These are phyloP conservation scores for Myotis daubentonii DNA, from an alignment of 2,797 vertebrate species.

Conservation along the genomic window DNA sequence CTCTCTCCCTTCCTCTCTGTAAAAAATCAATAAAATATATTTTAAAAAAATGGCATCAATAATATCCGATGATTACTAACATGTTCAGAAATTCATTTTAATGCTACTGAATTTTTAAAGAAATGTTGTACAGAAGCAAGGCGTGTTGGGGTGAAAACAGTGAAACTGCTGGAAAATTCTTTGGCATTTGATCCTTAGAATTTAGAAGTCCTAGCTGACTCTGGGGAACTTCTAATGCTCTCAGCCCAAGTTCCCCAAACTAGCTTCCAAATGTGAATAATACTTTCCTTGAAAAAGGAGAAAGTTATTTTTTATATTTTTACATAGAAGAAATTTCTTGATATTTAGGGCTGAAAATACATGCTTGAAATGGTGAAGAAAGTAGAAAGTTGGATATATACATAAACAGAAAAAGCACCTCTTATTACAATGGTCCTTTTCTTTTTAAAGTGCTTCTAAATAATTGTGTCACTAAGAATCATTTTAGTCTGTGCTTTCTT, in stretches of 20 bases:
- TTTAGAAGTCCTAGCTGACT: not conserved
- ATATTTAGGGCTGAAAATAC: not conserved
- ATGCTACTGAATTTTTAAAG: not conserved
- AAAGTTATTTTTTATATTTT: not conserved
- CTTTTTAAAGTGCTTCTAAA: not conserved
- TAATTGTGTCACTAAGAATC: not conserved
- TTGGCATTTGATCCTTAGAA: not conserved
- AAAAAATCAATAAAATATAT: too few relatives aligned
- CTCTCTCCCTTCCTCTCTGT: too few relatives aligned
- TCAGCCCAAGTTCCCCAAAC: not conserved
- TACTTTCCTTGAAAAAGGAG: not conserved
- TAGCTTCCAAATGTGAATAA: not conserved
- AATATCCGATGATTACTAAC: not conserved
- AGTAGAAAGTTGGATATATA: not conserved
- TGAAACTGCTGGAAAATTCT: not conserved
- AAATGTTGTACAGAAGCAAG: not conserved
- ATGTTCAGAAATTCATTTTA: conserved; percentile 5
- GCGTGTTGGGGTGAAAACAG: not conserved
- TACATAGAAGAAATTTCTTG: not conserved
- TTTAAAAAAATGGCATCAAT: too few relatives aligned
- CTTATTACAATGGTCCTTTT: not conserved
- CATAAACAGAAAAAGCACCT: not conserved
- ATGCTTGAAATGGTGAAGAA: not conserved
- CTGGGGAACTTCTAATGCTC: not conserved
- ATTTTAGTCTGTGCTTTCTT: not conserved